phyloP scores from a whole-genome alignment of 2,797 vertebrate species.

The Ataeniobius toweri region DNA sequence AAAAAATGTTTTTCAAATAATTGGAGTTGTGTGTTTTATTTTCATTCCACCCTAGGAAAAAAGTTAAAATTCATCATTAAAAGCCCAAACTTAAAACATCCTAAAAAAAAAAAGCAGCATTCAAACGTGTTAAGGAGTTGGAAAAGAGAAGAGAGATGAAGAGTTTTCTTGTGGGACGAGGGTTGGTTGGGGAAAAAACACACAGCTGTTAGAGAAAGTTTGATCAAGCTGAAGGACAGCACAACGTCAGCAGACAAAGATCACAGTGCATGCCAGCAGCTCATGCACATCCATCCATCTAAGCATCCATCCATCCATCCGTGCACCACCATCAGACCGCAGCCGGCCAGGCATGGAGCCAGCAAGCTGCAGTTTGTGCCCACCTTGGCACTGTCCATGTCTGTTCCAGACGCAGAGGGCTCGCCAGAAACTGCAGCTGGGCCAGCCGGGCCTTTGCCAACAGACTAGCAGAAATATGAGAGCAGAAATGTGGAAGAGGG shows the following conservation, averaged over 20 bases:
- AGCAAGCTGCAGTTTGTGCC: constrained; percentile 76
- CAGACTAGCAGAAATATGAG: constrained; percentile 82
- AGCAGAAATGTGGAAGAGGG: constrained; percentile 43
- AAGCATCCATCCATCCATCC: constrained; percentile 30
- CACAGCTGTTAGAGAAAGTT: constrained; percentile 43
- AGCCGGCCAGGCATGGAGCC: constrained; percentile 49
- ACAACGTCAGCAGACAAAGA: constrained; percentile 58
- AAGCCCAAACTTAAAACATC: background rate
- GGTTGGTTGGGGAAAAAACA: constrained; percentile 8
- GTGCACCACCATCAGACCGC: constrained; percentile 35
- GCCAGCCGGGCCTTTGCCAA: constrained; percentile 86
- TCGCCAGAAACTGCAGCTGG: constrained; percentile 88
- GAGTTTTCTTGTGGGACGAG: constrained; percentile 29
- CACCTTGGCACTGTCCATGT: constrained; percentile 94
- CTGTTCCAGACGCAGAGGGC: constrained; percentile 81
- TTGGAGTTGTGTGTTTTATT: no score
- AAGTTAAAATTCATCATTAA: background rate
- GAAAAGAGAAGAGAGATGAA: constrained; percentile 22
- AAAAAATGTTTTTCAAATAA: no score
- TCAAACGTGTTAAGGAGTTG: background rate
- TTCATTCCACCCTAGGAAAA: no score
- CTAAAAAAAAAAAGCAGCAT: constrained; percentile 3
- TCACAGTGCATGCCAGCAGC: constrained; percentile 66
- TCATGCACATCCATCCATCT: constrained; percentile 51
- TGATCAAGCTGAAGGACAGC: constrained; percentile 44